A percentile compares a stretch with the other conserved stretches of the same genome.
These are phyloP conservation scores for Megaceryle alcyon DNA, from an alignment of 2,797 vertebrate genomes.

Conservation along the genomic window DNA sequence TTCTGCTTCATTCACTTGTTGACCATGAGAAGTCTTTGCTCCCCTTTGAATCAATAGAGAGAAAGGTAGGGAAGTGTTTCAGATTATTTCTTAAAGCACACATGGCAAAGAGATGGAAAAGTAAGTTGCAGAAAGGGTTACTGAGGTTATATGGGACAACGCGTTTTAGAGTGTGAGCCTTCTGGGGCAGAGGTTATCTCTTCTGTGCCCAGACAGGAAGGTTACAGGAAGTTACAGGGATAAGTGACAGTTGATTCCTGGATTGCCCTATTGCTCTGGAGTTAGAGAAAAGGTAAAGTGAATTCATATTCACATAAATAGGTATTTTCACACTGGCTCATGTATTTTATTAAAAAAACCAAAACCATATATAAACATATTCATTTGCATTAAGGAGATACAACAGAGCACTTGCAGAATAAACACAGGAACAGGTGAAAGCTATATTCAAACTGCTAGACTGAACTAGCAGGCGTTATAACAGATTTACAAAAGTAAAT, in stretches of 20 bases:
- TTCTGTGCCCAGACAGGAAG: slow-evolving; percentile 58
- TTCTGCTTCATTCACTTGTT: background rate
- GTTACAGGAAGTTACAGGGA: slow-evolving; percentile 63
- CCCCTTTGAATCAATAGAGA: background rate
- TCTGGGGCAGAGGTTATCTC: slow-evolving; percentile 61
- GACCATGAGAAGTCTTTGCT: background rate
- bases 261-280: background rate
- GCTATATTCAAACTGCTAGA: background rate
- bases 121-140: slow-evolving; percentile 17
- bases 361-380: background rate
- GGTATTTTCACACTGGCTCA: background rate
- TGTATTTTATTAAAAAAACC: background rate
- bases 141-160: background rate
- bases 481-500: background rate
- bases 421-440: background rate
- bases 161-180: background rate
- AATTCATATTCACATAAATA: background rate
- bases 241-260: slow-evolving; percentile 37
- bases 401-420: background rate
- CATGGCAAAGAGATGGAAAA: background rate
- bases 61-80: background rate
- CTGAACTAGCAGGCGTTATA: background rate
- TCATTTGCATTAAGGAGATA: background rate
- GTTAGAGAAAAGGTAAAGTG: slow-evolving; percentile 26
- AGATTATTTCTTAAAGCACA: background rate